phyloP scores from a whole-genome alignment of 2,797 vertebrate species.

The Melanotaenia pygmaea region DNA sequence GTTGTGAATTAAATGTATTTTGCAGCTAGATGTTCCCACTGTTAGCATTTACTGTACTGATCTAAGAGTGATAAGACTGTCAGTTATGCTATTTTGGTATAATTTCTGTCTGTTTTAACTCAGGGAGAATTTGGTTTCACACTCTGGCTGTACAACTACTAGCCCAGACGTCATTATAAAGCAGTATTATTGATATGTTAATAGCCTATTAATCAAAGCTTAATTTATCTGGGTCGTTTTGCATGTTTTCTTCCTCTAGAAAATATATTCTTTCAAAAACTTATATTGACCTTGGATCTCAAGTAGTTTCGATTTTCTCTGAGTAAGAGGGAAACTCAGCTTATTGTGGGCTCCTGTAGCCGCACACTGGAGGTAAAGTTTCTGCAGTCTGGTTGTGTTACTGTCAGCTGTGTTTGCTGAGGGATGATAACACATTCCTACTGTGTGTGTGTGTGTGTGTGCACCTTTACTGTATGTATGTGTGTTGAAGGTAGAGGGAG shows the following conservation, averaged over 20 bases:
- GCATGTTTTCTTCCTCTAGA: not conserved
- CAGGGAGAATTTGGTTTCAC: no score
- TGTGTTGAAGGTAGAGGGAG: not conserved
- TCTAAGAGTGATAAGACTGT: not conserved
- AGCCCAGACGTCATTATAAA: not conserved
- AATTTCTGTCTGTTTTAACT: no score
- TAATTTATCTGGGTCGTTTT: not conserved
- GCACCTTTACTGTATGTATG: conserved; percentile 22
- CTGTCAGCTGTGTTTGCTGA: conserved; percentile 51
- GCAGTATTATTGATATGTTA: not conserved
- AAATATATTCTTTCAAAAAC: not conserved
- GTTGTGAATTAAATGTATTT: not conserved
- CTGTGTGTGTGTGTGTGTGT: conserved; percentile 25
- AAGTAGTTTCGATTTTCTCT: not conserved
- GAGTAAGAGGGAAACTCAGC: not conserved
- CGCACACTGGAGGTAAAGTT: conserved; percentile 22
- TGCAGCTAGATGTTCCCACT: not conserved
- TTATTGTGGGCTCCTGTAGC: conserved; percentile 1
- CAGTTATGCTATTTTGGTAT: not conserved
- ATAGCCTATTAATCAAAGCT: not conserved
- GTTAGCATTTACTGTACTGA: no score
- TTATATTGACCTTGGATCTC: not conserved
- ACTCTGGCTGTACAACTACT: not conserved
- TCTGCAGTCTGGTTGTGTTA: conserved; percentile 40
- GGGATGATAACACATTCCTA: conserved; percentile 46